phyloP scores from a whole-genome alignment of 2,797 vertebrate genomes.

The Xenops minutus region DNA sequence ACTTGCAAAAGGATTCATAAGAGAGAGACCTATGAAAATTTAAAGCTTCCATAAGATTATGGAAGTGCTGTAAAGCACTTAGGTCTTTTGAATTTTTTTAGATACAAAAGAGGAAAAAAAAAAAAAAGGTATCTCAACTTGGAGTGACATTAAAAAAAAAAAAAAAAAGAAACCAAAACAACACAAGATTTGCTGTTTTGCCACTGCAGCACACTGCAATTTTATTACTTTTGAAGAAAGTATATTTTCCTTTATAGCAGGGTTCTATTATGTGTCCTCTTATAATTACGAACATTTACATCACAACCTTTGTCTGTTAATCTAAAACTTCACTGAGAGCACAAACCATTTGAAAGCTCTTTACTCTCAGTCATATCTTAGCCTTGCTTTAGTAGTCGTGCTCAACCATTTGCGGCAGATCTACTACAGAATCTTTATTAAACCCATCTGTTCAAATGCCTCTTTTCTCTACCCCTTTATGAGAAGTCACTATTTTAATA shows the following conservation, averaged over 20 bases:
- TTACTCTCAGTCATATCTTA: conserved; percentile 14
- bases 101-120: neutral
- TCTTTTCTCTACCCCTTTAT: neutral
- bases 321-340: neutral
- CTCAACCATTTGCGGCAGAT: conserved; percentile 22
- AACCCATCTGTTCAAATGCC: conserved; percentile 34
- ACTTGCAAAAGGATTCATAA: neutral
- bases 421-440: conserved; percentile 25
- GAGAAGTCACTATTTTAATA: conserved; percentile 20
- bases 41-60: neutral
- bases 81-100: neutral
- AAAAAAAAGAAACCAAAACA: neutral
- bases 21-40: neutral
- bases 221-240: neutral
- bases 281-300: neutral
- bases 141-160: neutral
- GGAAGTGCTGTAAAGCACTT: neutral
- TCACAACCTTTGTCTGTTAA: neutral
- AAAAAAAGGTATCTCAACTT: neutral
- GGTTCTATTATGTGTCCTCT: neutral
- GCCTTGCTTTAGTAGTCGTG: neutral
- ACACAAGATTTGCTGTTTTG: neutral
- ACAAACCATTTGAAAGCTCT: conserved; percentile 3
- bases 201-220: neutral
- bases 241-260: neutral